These are phyloP conservation scores for Spheniscus humboldti DNA, from an alignment of 2,797 vertebrate species.

Conservation along the genomic window DNA sequence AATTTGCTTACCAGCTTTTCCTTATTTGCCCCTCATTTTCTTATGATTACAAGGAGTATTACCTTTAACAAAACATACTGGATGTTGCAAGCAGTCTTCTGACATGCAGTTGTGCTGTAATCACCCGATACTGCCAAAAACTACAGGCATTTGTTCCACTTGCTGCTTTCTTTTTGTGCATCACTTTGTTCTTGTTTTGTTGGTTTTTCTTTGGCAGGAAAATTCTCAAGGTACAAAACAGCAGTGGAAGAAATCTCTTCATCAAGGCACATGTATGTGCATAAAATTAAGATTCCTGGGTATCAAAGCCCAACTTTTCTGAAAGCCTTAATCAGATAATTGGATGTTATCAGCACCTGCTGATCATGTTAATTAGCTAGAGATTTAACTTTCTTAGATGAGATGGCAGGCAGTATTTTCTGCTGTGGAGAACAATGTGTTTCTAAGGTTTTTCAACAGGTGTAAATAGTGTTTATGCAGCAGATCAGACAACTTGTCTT, in stretches of 20 bases:
- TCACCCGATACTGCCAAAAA: background rate
- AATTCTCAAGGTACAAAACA: background rate
- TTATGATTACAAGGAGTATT: background rate
- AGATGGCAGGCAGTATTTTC: background rate
- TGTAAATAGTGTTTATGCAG: background rate
- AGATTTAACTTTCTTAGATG: background rate
- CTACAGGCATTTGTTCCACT: background rate
- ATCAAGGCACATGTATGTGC: background rate
- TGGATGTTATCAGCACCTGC: constrained; percentile 23
- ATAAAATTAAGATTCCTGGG: background rate
- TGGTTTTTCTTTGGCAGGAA: background rate
- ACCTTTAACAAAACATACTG: background rate
- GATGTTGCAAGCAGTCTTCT: background rate
- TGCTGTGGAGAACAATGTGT: background rate
- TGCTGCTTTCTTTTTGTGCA: background rate
- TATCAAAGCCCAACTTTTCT: background rate
- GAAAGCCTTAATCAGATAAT: constrained; percentile 21
- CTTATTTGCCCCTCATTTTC: background rate
- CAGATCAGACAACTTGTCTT: background rate
- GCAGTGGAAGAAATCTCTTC: background rate
- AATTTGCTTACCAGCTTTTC: background rate
- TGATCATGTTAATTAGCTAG: constrained; percentile 31
- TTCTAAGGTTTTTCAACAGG: background rate
- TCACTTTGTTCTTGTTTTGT: background rate
- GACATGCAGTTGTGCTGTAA: background rate